Evolutionary conservation across 2,797 vertebrate genomes (phyloP), one percentile per base, ranked within the genome.

Genomic region (Oryzias dopingdopingensis): DNA sequence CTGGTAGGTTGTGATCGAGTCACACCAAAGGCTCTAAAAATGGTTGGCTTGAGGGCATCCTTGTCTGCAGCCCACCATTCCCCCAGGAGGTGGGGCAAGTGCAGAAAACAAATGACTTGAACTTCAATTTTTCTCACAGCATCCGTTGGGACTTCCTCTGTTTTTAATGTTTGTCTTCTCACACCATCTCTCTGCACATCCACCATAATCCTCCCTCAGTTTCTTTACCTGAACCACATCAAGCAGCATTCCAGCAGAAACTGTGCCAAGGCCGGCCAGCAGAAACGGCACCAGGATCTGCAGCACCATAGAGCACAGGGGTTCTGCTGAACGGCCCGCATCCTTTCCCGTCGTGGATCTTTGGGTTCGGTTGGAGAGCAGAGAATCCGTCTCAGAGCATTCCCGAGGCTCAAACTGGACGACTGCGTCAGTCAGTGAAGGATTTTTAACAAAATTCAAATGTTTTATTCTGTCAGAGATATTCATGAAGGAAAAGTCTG

Each of bases 251-350:
- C 96, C 96, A 5, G 95, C 96, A 14, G 92, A 94, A 68, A 99
- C 94, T 0, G 95, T 98, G 54, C 96, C 96, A 48, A 99, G 90
- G 12, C 96, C 96, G 4, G 96, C 94, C 29, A 98, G 85, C 53
- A 99, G 78, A 81, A 98, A 99, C 0, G 96, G 95, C 52, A 96
- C 90, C 0, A 97, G 88, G 67, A 99, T 96, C 77, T 98, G 97
- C 68, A 97, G 49, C 0, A 95, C 89, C 93, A 98, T 95, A 68
- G 90, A 81, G 32, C 92, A 88, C 12, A 91, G 81, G 0, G 96
- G 92, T 76, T 99, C 96, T 45, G 83, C 4, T 5, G 53, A 14
- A 24, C 48, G 42, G 22, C 49, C 62, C 18, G 61, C 56, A 59
- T 57, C 60, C 26, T 77, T 72, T 18, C 55, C 48, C 4, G 44